Evolutionary conservation across 2,888 invertebrate species (phyloP).

Genomic region (Bimastos eiseni): DNA sequence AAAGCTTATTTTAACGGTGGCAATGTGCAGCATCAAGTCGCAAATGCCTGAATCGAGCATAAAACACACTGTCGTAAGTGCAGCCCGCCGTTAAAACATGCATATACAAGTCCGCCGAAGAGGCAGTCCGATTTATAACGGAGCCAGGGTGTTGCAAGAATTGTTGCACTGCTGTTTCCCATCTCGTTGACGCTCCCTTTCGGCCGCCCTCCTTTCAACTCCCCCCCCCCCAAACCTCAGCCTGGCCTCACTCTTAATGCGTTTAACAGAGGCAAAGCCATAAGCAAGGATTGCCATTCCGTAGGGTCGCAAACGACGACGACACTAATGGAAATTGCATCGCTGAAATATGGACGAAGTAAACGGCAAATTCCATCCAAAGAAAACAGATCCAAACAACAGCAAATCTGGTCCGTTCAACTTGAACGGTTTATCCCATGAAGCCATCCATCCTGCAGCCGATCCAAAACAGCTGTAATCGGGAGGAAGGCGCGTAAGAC

Average conservation of each 20-base stretch:
- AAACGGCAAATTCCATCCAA: not conserved
- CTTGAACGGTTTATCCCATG: not conserved
- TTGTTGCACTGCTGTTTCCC: conserved; percentile 13
- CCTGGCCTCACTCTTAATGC: not conserved
- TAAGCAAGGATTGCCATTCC: not conserved
- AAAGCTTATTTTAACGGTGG: conserved; percentile 9
- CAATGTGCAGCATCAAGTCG: not conserved
- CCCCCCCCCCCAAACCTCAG: not conserved
- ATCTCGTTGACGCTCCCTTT: not conserved
- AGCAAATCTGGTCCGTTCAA: not conserved
- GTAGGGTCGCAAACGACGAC: not conserved
- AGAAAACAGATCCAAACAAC: not conserved
- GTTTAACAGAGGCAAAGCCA: not conserved
- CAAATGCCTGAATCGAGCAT: not conserved
- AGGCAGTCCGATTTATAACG: not conserved
- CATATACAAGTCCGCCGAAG: not conserved
- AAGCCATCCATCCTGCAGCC: not conserved
- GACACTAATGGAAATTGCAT: conserved; percentile 13
- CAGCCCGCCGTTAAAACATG: not conserved
- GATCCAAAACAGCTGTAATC: not conserved
- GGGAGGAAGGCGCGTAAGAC: not conserved
- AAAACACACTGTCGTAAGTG: not conserved
- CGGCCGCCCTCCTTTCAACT: not conserved
- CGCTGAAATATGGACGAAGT: not conserved
- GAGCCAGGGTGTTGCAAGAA: not conserved